phyloP scores from a whole-genome alignment of 2,888 invertebrate genomes.

The Ptycholaimellus sp. region DNA sequence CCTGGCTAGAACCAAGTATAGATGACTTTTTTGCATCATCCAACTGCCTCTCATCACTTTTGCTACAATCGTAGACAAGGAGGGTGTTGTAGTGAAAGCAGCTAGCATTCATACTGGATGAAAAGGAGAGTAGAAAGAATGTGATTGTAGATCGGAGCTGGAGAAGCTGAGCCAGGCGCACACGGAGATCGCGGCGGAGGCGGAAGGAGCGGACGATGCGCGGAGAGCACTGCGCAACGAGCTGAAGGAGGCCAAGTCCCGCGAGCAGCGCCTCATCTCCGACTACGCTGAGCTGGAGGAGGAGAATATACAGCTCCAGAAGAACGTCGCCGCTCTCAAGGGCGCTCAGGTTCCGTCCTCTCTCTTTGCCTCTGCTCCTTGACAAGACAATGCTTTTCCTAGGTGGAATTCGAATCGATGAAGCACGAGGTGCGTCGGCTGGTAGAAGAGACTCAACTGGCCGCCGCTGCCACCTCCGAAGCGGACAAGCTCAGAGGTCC shows the following conservation, averaged over 20 bases:
- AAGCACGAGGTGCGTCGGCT: slow-evolving; percentile 80
- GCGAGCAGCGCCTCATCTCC: slow-evolving; percentile 65
- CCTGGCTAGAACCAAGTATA: too few species aligned
- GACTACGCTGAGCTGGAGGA: slow-evolving; percentile 92
- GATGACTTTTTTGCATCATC: not conserved
- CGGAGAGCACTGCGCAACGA: slow-evolving; percentile 50
- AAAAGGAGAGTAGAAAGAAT: too few species aligned
- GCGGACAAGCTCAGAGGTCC: slow-evolving; percentile 14
- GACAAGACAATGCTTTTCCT: not conserved
- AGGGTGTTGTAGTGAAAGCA: too few species aligned
- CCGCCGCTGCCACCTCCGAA: slow-evolving; percentile 71
- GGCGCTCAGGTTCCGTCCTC: not conserved
- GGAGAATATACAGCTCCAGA: slow-evolving; percentile 85
- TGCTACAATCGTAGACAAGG: too few species aligned
- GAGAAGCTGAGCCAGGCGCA: slow-evolving; percentile 63
- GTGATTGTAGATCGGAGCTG: too few species aligned
- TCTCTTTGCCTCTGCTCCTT: not conserved
- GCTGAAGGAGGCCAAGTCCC: slow-evolving; percentile 61
- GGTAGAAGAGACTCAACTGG: slow-evolving; percentile 52
- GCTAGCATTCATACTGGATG: too few species aligned
- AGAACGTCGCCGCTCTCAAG: slow-evolving; percentile 37
- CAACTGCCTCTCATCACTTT: too few species aligned
- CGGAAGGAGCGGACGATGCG: slow-evolving; percentile 27
- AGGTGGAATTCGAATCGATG: slow-evolving; percentile 88
- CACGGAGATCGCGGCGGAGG: slow-evolving; percentile 55